A percentile compares a stretch with the other conserved stretches of the same genome.
Evolutionary conservation across 2,797 vertebrate species (phyloP).

Genomic region (Cephalopachus bancanus): DNA sequence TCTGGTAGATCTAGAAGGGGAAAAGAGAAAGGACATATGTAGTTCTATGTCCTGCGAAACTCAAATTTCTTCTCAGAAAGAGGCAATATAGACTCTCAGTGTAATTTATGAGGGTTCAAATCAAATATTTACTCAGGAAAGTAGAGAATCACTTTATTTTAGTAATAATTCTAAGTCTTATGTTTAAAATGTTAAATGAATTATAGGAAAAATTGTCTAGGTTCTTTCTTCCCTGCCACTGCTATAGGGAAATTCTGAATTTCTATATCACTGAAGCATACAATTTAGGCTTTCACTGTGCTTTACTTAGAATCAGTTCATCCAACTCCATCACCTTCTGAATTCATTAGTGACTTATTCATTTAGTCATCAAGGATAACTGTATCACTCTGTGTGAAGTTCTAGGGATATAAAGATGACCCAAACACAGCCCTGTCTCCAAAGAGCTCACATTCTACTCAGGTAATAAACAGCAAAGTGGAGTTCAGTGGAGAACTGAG

Average conservation of each 20-base stretch:
- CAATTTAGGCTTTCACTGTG: not conserved
- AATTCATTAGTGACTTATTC: slow-evolving; percentile 16
- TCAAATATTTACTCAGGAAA: not conserved
- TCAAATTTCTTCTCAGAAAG: slow-evolving; percentile 80
- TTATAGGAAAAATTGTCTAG: not conserved
- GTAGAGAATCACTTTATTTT: slow-evolving; percentile 6
- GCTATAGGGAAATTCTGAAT: not conserved
- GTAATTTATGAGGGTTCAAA: slow-evolving; percentile 17
- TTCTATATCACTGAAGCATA: not conserved
- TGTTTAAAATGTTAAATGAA: slow-evolving; percentile 40
- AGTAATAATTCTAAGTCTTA: slow-evolving; percentile 1
- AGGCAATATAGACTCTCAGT: not conserved
- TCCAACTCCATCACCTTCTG: not conserved
- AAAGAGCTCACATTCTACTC: not conserved
- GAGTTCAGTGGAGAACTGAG: not conserved
- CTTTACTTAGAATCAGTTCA: not conserved
- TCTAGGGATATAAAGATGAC: slow-evolving; percentile 26
- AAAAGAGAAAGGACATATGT: slow-evolving; percentile 20
- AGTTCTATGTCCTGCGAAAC: slow-evolving; percentile 78
- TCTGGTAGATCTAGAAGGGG: slow-evolving; percentile 74
- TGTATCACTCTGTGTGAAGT: not conserved
- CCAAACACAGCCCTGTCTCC: not conserved
- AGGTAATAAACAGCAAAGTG: not conserved
- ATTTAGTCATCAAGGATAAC: slow-evolving; percentile 43
- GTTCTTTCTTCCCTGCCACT: not conserved